Percentiles rank a stretch among this genome's conserved stretches.
phyloP scores from a whole-genome alignment of 2,797 vertebrate genomes.

The Sebastes variabilis region DNA sequence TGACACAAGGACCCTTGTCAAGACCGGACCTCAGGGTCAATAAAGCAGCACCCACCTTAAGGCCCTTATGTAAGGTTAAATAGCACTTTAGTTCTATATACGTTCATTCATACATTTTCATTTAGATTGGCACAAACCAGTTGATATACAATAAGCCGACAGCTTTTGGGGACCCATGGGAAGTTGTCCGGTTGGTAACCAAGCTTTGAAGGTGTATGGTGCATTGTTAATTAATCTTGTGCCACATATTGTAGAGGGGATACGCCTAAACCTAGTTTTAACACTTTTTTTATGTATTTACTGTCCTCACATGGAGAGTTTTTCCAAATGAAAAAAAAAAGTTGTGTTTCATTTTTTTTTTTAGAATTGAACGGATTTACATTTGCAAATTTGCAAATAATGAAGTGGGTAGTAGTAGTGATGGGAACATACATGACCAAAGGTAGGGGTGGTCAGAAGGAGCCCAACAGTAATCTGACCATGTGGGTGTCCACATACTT shows the following conservation, averaged over 20 bases:
- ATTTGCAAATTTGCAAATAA: not conserved
- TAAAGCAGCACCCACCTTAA: not conserved
- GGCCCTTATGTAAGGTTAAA: not conserved
- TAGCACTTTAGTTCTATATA: not conserved
- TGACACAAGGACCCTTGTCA: not conserved
- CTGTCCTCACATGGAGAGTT: too few species aligned
- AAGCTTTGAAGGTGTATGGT: not conserved
- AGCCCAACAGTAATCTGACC: fast-evolving
- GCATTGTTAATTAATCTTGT: not conserved
- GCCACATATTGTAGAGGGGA: not conserved
- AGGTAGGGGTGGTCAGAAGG: not conserved
- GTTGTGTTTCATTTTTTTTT: too few species aligned
- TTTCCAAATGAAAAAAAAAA: too few species aligned
- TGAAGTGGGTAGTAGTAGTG: not conserved
- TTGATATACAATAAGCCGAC: not conserved
- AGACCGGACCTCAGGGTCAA: not conserved
- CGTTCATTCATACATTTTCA: not conserved
- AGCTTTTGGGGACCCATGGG: not conserved
- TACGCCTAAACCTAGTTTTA: not conserved
- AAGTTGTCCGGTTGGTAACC: not conserved
- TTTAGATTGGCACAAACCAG: not conserved
- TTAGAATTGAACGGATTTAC: not conserved
- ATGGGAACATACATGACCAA: not conserved
- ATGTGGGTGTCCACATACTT: not conserved
- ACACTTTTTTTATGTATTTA: too few species aligned